Percentiles rank a stretch among this genome's conserved stretches.
Evolutionary conservation across 92 coral and sea anemone genomes (phyloP).

Genomic region (Desmophyllum pertusum): DNA sequence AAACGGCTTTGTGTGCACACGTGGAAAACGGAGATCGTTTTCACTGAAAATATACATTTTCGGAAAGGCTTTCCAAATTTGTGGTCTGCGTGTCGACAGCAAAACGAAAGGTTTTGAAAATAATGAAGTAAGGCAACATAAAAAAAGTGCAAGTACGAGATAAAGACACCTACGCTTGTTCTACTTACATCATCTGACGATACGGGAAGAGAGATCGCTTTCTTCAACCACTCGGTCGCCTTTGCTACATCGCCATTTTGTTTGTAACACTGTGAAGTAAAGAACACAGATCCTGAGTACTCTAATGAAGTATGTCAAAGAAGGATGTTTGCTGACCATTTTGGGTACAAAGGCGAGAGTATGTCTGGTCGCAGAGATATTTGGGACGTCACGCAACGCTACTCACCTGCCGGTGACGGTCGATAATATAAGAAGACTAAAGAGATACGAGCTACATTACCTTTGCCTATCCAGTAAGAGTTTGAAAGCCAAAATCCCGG

Average conservation of each 20-base stretch:
- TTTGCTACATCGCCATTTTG: conserved; percentile 57
- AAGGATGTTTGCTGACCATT: no score
- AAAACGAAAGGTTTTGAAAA: neutral
- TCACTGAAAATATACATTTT: neutral
- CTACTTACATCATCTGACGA: conserved; percentile 80
- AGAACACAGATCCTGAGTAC: neutral
- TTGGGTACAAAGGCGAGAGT: no score
- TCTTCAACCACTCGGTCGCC: conserved; percentile 80
- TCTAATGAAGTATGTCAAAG: neutral
- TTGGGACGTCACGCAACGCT: neutral
- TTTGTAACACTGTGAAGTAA: conserved; percentile 72
- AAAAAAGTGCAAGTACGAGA: no score
- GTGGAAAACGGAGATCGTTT: no score
- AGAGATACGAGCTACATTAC: conserved; percentile 20
- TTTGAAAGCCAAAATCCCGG: conserved; percentile 86
- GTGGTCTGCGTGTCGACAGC: neutral
- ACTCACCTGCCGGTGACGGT: no score
- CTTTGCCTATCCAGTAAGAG: conserved; percentile 85
- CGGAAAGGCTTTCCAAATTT: neutral
- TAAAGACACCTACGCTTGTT: neutral
- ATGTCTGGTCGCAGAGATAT: no score
- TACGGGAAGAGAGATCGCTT: conserved; percentile 62
- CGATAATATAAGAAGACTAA: no score
- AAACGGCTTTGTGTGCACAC: no score
- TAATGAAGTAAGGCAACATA: neutral